phyloP scores from a whole-genome alignment of 2,888 invertebrate species.

The Lamproptera curius region DNA sequence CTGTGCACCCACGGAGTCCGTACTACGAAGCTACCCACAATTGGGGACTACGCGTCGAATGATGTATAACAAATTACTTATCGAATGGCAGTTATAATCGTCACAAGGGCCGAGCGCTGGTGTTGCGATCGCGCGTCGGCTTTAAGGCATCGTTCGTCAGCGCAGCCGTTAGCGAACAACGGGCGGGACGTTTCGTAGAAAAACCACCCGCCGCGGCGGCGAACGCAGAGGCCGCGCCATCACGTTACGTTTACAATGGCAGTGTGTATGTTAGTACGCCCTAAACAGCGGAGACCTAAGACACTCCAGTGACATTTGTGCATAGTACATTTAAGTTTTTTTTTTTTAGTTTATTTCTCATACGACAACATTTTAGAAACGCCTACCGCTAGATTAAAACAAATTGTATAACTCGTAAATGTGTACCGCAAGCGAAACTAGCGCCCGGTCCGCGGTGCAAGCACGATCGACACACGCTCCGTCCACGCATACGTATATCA shows the following conservation, averaged over 20 bases:
- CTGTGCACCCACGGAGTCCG: slow-evolving; percentile 70
- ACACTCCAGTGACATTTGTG: slow-evolving; percentile 70
- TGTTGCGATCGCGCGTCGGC: slow-evolving; percentile 40
- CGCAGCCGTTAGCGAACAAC: slow-evolving; percentile 42
- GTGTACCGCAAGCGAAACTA: slow-evolving; percentile 53
- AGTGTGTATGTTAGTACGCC: slow-evolving; percentile 65
- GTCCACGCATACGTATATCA: slow-evolving; percentile 61
- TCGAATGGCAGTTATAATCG: slow-evolving; percentile 74
- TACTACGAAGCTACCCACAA: slow-evolving; percentile 60
- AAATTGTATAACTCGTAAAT: slow-evolving; percentile 48
- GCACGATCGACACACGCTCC: slow-evolving; percentile 57
- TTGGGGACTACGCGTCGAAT: slow-evolving; percentile 56
- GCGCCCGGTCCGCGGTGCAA: slow-evolving; percentile 70
- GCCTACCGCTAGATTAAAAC: slow-evolving; percentile 61
- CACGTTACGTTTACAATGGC: slow-evolving; percentile 64
- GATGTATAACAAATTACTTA: slow-evolving; percentile 68
- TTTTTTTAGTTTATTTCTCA: slow-evolving; percentile 6
- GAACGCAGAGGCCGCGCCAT: slow-evolving; percentile 53
- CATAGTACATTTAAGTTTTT: no score
- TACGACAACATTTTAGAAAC: slow-evolving; percentile 44
- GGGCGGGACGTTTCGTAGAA: slow-evolving; percentile 37
- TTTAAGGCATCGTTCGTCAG: slow-evolving; percentile 66
- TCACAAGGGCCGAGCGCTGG: slow-evolving; percentile 50
- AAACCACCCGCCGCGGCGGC: slow-evolving; percentile 39
- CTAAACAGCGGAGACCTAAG: slow-evolving; percentile 47